Conservation (phyloP, 2,888 invertebrate genomes). For the Agonopterix alstromeriana region DNA sequence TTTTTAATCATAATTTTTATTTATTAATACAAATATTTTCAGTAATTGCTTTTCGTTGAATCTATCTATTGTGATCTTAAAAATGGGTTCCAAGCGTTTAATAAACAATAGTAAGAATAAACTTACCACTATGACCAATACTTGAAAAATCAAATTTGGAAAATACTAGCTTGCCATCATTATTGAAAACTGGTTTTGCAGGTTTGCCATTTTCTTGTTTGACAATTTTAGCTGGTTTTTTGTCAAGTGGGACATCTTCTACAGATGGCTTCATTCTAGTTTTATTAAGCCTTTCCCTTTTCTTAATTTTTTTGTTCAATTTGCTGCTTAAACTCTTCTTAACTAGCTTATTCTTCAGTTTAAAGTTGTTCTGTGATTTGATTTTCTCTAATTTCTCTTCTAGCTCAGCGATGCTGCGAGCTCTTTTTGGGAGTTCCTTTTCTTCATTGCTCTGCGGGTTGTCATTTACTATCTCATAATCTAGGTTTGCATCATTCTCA, state of each 20-base stretch:
- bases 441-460: constrained; percentile 30
- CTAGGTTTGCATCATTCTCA: constrained; percentile 50
- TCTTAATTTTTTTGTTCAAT: constrained; percentile 80
- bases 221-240: constrained; percentile 17
- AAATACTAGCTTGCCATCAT: constrained; percentile 91
- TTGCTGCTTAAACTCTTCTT: constrained; percentile 82
- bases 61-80: too few relatives aligned
- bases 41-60: too few relatives aligned
- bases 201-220: constrained; percentile 22
- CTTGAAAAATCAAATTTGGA: constrained; percentile 94
- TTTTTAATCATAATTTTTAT: too few relatives aligned
- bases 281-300: constrained; percentile 18
- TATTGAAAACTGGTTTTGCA: constrained; percentile 86
- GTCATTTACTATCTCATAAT: constrained; percentile 48
- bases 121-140: constrained; percentile 78
- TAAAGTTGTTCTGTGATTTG: constrained; percentile 77
- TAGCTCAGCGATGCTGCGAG: constrained; percentile 79
- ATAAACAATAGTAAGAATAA: too few relatives aligned
- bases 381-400: constrained; percentile 79
- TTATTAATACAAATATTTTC: too few relatives aligned
- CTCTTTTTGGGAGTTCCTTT: constrained; percentile 59
- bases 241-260: constrained; percentile 19
- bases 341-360: constrained; percentile 79
- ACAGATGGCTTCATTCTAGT: constrained; percentile 28
- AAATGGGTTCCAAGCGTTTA: too few relatives aligned